Evolutionary conservation across 2,113 vertebrate genomes (phyloP), one percentile per base, ranked within the genome.

Genomic region (Plecotus auritus): DNA sequence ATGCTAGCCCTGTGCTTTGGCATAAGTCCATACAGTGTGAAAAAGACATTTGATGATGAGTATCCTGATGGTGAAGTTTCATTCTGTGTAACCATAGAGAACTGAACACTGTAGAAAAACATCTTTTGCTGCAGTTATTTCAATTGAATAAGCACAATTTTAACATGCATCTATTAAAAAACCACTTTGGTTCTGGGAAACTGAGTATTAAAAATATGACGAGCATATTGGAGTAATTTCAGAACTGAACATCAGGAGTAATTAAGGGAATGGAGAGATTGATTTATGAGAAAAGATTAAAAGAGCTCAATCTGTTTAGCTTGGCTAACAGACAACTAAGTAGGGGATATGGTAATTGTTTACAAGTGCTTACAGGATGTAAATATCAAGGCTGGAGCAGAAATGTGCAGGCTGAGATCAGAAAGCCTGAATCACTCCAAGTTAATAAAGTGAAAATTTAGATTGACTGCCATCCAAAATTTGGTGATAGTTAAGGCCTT

Each of bases 161-260:
- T 86, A 82, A 49, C 88, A 95, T 95, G 90, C 88, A 84, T 84
- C 87, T 85, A 69, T 97, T 96, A 95, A 94, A 97, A 97, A 97
- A 88, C 14, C 89, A 80, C 78, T 93, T 96, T 94, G 78, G 92
- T 90, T 95, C 96, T 87, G 64, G 69, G 94, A 97, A 96, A 85
- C 20, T 28, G 85, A 96, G 76, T 86, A 97, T 94, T 73, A 92
- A 91, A 97, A 97, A 96, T 84, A 97, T 92, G 88, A 97, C 95
- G 96, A 84, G 88, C 82, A 76, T 85, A 49, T 81, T 97, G 98
- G 97, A 98, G 88, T 59, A 90, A 93, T 96, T 97, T 98, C 98
- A 98, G 96, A 97, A 95, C 96, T 97, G 95, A 87, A 94, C 96
- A 98, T 98, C 96, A 97, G 98, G 97, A 98, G 97, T 98, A 98